Evolutionary conservation across 2,113 vertebrate genomes (phyloP), one percentile per base, ranked within the genome.

Genomic region (Tyto alba): DNA sequence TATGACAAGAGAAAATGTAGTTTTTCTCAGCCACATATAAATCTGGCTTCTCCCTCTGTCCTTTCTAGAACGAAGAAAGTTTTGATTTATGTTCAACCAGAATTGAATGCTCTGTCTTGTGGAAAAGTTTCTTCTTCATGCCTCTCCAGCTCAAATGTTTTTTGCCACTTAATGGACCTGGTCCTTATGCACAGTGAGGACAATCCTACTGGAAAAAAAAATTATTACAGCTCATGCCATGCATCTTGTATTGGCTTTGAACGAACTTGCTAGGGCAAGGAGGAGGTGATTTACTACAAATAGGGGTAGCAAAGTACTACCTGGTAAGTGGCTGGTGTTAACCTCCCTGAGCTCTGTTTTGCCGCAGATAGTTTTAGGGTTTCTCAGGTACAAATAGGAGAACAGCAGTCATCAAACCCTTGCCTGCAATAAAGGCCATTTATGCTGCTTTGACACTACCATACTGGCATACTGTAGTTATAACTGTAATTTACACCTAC

Each of bases 401-500:
- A 88, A 52, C 18, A 67, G 41, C 47, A 92, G 29, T 48, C 21
- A 43, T 71, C 79, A 95, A 90, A 90, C 8, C 6, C 17, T 62
- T 80, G 18, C 43, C 29, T 52, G 20, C 10, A 74, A 30, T 62
- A 86, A 77, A 67, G 20, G 29, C 29, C 38, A 82, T 94, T 72
- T 85, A 75, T 59, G 48, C 32, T 55, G 11, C 41, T 94, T 84
- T 85, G 74, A 87, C 48, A 71, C 21, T 27, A 40, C 30, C 85
- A 20, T 36, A 66, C 89, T 75, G n/a, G 59, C 36, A 30, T 21
- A 47, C 8, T 40, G 5, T 30, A 66, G 50, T 74, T 86, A n/a
- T 41, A 83, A 68, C 23, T 82, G 67, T 67, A 88, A 91, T 92
- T 94, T 86, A 74, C 59, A 67, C 45, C 71, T 57, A 22, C 17